phyloP scores from a whole-genome alignment of 2,797 vertebrate species.

The Chaenodraco wilsoni region DNA sequence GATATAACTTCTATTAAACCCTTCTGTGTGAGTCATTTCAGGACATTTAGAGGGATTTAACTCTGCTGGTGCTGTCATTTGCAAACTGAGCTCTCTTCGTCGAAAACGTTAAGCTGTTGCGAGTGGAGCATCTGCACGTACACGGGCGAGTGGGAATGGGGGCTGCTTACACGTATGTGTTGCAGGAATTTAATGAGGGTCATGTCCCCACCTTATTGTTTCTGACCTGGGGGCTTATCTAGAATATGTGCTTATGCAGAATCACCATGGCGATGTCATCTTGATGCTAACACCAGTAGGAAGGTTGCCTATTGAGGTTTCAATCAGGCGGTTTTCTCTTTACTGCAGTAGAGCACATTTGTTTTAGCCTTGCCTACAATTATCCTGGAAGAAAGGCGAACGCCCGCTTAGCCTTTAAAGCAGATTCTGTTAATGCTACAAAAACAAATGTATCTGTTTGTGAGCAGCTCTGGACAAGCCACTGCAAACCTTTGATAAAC shows the following conservation, averaged over 20 bases:
- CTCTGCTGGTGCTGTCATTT: constrained; percentile 55
- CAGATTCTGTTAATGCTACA: constrained; percentile 40
- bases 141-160: constrained; percentile 5
- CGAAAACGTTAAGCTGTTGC: constrained; percentile 34
- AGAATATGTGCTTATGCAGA: constrained; percentile 31
- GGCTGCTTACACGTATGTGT: constrained; percentile 36
- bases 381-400: constrained; percentile 26
- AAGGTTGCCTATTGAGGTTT: constrained; percentile 31
- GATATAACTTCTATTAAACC: constrained; percentile 51
- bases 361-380: constrained; percentile 34
- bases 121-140: constrained; percentile 44
- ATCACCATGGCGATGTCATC: constrained; percentile 56
- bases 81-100: constrained; percentile 48
- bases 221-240: constrained; percentile 60
- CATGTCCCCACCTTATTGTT: constrained; percentile 62
- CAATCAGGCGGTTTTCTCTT: constrained; percentile 35
- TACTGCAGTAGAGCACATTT: constrained; percentile 44
- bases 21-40: constrained; percentile 55
- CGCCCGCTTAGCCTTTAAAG: constrained; percentile 30
- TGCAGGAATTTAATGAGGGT: constrained; percentile 62
- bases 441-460: constrained; percentile 57
- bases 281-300: constrained; percentile 32
- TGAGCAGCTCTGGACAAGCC: constrained; percentile 37
- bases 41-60: constrained; percentile 69
- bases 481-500: constrained; percentile 76